These are phyloP conservation scores for Himantopus leucocephalus DNA, from an alignment of 2,113 vertebrate genomes.

Conservation along the genomic window DNA sequence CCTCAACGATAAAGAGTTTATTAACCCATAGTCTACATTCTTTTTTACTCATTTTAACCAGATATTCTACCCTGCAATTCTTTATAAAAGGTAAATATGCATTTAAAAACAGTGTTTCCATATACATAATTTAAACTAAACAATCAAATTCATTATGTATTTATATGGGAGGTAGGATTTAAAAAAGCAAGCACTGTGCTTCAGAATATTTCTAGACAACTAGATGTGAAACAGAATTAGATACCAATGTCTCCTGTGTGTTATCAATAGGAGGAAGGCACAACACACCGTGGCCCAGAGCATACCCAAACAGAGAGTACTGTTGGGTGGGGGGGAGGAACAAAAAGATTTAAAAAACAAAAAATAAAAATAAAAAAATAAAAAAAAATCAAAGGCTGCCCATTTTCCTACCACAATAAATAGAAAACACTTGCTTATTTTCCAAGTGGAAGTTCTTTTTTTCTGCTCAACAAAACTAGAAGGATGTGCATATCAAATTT, in stretches of 20 bases:
- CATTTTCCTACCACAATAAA: not conserved
- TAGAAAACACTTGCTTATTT: not conserved
- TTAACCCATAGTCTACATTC: not conserved
- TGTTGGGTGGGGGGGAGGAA: rapidly evolving
- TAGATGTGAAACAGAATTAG: not conserved
- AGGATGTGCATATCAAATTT: not conserved
- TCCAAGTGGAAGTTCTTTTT: not conserved
- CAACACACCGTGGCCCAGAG: not conserved
- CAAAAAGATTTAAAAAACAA: not conserved
- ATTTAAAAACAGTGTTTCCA: not conserved
- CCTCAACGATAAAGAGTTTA: not conserved
- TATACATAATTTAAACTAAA: not conserved
- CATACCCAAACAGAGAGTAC: not conserved
- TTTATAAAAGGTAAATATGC: not conserved
- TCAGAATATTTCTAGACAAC: not conserved
- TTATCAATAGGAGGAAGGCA: not conserved
- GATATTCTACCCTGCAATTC: not conserved
- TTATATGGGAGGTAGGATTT: not conserved
- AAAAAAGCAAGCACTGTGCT: not conserved
- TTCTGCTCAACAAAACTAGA: not conserved
- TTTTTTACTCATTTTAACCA: not conserved
- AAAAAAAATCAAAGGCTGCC: not conserved
- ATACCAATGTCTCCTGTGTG: not conserved
- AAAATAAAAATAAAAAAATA: not conserved
- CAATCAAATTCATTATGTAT: not conserved